Conservation (phyloP, 1,140 invertebrate genomes). For the Muscidifurax raptorellus region DNA sequence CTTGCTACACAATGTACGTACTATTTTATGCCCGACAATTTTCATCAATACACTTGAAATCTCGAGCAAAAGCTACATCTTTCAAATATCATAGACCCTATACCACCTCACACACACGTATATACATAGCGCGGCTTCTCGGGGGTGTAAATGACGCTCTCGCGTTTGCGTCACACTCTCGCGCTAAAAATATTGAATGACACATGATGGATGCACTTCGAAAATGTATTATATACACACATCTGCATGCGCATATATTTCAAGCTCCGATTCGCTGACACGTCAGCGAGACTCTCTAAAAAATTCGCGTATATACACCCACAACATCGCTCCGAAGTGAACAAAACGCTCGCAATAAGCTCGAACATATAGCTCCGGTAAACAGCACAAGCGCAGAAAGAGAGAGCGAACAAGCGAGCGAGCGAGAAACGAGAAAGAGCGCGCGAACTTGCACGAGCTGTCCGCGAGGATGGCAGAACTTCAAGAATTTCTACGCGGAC, state of each 20-base stretch:
- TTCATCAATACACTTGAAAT: too few species aligned
- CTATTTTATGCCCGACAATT: too few species aligned
- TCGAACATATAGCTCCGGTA: neutral
- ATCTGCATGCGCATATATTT: neutral
- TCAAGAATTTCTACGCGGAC: conserved; percentile 50
- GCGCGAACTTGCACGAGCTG: conserved; percentile 4
- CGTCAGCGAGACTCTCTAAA: too few species aligned
- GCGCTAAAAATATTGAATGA: neutral
- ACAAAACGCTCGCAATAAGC: neutral
- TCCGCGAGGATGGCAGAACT: conserved; percentile 46
- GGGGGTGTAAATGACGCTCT: neutral
- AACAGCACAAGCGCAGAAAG: neutral
- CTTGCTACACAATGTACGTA: too few species aligned
- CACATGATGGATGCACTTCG: neutral
- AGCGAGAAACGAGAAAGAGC: neutral
- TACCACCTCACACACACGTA: neutral
- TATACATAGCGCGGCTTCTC: neutral
- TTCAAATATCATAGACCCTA: too few species aligned
- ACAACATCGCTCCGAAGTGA: neutral
- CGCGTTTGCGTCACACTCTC: neutral
- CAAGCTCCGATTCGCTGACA: neutral
- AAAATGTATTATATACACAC: too few species aligned
- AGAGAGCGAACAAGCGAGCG: conserved; percentile 1
- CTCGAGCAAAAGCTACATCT: too few species aligned
- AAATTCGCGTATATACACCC: neutral